Conservation (phyloP, 2,888 invertebrate genomes). For the Tenthredo amoena region DNA sequence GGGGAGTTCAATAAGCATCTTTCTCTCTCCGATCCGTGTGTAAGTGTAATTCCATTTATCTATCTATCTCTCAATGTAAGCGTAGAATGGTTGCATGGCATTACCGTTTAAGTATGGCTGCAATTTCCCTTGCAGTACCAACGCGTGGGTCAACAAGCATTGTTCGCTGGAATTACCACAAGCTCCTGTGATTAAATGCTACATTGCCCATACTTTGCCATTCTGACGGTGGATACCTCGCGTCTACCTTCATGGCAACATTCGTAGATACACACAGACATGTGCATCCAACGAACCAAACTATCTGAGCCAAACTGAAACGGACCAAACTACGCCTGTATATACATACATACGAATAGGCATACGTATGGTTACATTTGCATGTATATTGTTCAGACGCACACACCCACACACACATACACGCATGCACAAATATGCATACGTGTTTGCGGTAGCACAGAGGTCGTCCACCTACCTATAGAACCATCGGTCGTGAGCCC, state of each 20-base stretch:
- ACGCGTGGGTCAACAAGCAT: slow-evolving; percentile 50
- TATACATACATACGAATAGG: not conserved
- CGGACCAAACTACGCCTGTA: slow-evolving; percentile 17
- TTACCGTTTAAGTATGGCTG: slow-evolving; percentile 63
- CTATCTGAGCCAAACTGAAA: slow-evolving; percentile 17
- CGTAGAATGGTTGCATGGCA: slow-evolving; percentile 53
- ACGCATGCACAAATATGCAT: not conserved
- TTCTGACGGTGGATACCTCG: not conserved
- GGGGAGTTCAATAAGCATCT: not conserved
- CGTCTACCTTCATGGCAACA: slow-evolving; percentile 4
- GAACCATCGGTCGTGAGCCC: slow-evolving; percentile 39
- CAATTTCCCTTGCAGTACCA: slow-evolving; percentile 19
- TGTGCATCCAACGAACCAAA: not conserved
- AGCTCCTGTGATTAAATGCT: slow-evolving; percentile 53
- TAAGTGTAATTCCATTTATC: not conserved
- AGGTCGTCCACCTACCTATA: slow-evolving; percentile 40
- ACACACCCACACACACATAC: not conserved
- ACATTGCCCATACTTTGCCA: slow-evolving; percentile 40
- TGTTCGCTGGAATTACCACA: slow-evolving; percentile 45
- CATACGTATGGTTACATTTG: not conserved
- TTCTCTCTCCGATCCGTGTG: not conserved
- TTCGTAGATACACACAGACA: not conserved
- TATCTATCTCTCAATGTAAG: not conserved
- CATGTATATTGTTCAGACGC: not conserved
- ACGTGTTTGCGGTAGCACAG: slow-evolving; percentile 10